A percentile compares a stretch with the other conserved stretches of the same genome.
phyloP scores from a whole-genome alignment of 2,113 vertebrate species.

The Epinephelus fuscoguttatus region DNA sequence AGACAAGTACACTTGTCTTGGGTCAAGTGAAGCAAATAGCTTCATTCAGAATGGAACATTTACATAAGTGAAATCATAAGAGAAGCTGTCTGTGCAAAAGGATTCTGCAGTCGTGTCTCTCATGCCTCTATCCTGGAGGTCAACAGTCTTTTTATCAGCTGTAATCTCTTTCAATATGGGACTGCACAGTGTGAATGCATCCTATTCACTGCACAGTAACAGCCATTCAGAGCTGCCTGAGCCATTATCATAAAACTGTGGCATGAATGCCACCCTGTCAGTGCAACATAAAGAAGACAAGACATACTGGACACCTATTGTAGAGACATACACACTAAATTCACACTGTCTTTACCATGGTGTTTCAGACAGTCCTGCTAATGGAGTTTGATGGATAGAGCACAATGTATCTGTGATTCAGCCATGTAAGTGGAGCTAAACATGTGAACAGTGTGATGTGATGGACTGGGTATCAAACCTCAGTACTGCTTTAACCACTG shows the following conservation, averaged over 20 bases:
- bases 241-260: constrained; percentile 47
- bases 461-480: background rate
- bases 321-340: background rate
- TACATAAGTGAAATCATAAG: background rate
- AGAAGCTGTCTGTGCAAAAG: background rate
- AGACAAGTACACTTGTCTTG: background rate
- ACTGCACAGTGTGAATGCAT: constrained; percentile 38
- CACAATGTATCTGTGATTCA: background rate
- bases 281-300: constrained; percentile 5
- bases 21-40: background rate
- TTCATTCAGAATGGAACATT: background rate
- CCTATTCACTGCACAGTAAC: constrained; percentile 48
- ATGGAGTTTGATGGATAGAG: background rate
- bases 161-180: constrained; percentile 42
- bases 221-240: constrained; percentile 27
- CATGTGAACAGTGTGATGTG: background rate
- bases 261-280: constrained; percentile 50
- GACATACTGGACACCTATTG: constrained; percentile 19
- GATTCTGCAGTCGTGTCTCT: background rate
- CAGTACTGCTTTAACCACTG: background rate
- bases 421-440: background rate
- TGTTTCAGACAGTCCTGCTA: background rate
- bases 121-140: constrained; percentile 45
- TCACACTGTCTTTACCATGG: background rate
- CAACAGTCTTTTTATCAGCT: constrained; percentile 45